Evolutionary conservation across 1,140 invertebrate species (phyloP).

Genomic region (Drosophila obscura): DNA sequence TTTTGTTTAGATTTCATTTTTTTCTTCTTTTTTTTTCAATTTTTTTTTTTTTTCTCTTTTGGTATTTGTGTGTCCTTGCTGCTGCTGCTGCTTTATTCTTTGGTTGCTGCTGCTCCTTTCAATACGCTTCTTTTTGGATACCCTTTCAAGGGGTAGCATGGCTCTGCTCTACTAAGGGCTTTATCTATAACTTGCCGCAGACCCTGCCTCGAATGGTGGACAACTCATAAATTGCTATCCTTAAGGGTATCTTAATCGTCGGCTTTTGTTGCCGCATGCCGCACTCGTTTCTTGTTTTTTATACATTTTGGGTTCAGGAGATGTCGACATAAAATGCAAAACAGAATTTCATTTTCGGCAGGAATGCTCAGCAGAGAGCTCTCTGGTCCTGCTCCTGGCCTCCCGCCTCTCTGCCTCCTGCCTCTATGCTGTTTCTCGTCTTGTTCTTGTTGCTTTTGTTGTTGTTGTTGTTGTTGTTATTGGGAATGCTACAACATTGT

Average conservation of each 20-base stretch:
- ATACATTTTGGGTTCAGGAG: constrained; percentile 72
- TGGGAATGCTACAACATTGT: constrained; percentile 82
- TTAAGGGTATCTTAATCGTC: no score
- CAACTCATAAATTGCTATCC: no score
- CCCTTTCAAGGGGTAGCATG: no score
- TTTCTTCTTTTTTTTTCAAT: constrained; percentile 16
- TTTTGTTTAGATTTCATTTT: constrained; percentile 83
- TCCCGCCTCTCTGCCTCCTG: not conserved
- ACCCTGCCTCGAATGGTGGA: no score
- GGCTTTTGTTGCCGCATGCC: not conserved
- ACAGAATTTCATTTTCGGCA: constrained; percentile 83
- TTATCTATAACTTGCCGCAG: no score
- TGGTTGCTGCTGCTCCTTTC: constrained; percentile 33
- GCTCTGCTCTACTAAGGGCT: no score
- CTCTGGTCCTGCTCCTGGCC: no score
- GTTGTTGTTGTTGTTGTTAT: constrained; percentile 65
- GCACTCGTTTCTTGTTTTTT: constrained; percentile 55
- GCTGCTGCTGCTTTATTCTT: constrained; percentile 42
- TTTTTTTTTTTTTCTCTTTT: constrained; percentile 30
- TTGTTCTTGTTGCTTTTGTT: constrained; percentile 21
- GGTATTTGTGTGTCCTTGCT: constrained; percentile 43
- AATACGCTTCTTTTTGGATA: constrained; percentile 27
- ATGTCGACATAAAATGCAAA: constrained; percentile 83
- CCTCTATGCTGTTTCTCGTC: not conserved
- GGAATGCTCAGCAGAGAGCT: constrained; percentile 58